Evolutionary conservation across 2,888 invertebrate genomes (phyloP).

Genomic region (Frankliniella fusca): DNA sequence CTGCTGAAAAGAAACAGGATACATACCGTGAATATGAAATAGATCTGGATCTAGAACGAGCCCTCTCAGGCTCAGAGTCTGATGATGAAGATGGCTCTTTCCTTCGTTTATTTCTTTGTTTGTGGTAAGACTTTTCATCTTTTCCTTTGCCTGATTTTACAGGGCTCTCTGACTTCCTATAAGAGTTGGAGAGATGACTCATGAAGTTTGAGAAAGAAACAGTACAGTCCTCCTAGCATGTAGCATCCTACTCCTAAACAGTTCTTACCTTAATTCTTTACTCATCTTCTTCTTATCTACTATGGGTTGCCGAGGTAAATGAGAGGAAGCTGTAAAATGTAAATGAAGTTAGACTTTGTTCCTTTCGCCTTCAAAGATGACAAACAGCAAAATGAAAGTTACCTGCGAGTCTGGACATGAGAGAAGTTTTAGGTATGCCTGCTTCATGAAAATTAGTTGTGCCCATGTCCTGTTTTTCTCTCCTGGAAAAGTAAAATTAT

Average conservation of each 20-base stretch:
- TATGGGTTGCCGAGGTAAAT: neutral
- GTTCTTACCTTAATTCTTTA: neutral
- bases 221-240: too few relatives aligned
- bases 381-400: neutral
- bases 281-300: neutral
- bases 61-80: neutral
- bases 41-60: neutral
- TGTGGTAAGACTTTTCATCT: neutral
- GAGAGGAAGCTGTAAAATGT: neutral
- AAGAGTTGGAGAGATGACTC: too few relatives aligned
- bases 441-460: neutral
- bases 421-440: neutral
- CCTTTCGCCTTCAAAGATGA: neutral
- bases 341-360: neutral
- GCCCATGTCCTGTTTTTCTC: neutral
- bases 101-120: neutral
- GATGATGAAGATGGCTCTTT: neutral
- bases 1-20: neutral
- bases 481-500: neutral
- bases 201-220: too few relatives aligned
- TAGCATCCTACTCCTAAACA: neutral
- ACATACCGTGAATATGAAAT: neutral
- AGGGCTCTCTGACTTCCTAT: neutral
- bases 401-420: conserved; percentile 6
- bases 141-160: neutral